Percentiles rank a stretch among this genome's conserved stretches.
Evolutionary conservation across 2,113 vertebrate genomes (phyloP).

Genomic region (Dryoscopus gambensis): DNA sequence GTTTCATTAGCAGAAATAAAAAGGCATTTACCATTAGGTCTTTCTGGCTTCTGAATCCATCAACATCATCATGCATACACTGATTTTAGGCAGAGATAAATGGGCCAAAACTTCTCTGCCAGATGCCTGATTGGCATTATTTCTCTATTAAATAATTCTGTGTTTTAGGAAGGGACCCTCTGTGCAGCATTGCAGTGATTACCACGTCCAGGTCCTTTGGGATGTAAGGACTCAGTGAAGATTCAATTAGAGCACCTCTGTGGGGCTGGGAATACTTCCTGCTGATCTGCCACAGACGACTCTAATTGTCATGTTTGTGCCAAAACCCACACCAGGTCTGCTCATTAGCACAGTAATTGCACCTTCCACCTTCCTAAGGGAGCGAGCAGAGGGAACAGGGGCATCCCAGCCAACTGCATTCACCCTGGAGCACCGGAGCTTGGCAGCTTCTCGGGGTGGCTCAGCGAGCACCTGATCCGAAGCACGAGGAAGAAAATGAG

Average conservation of each 20-base stretch:
- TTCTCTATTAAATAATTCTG: neutral
- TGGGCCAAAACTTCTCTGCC: neutral
- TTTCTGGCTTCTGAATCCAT: neutral
- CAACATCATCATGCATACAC: neutral
- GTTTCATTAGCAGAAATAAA: neutral
- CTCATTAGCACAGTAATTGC: neutral
- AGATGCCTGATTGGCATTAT: neutral
- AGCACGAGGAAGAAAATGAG: neutral
- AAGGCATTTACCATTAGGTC: neutral
- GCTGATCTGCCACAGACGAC: neutral
- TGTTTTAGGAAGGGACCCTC: neutral
- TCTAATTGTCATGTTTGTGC: neutral
- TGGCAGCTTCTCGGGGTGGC: neutral
- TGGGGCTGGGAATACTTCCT: neutral
- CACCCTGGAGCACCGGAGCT: neutral
- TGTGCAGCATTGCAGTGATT: neutral
- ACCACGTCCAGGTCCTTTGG: neutral
- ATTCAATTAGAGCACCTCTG: slow-evolving; percentile 10
- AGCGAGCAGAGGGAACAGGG: neutral
- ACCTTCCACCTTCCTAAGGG: neutral
- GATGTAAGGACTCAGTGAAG: neutral
- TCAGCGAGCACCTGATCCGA: neutral
- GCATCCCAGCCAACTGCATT: neutral
- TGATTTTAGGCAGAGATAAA: neutral
- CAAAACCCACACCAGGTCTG: neutral